These are phyloP conservation scores for Eulithis prunata DNA, from an alignment of 2,888 invertebrate genomes.

Conservation along the genomic window DNA sequence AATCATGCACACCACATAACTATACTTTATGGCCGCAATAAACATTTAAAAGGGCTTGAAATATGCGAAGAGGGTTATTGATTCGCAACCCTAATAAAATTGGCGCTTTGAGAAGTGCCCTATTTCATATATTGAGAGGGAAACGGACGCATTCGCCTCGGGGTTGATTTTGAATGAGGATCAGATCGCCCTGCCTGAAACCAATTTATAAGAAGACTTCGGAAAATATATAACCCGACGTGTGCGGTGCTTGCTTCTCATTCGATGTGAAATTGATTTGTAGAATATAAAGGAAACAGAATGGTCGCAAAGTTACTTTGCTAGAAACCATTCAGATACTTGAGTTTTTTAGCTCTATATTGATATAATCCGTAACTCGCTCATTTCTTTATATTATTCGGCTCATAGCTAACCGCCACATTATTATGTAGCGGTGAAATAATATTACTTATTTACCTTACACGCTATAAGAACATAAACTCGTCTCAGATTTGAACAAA, in stretches of 20 bases:
- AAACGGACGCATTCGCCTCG: conserved; percentile 58
- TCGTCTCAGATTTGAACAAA: neutral
- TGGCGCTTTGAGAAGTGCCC: conserved; percentile 70
- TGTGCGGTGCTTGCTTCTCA: conserved; percentile 6
- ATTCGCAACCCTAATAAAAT: conserved; percentile 80
- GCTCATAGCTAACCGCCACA: too few species aligned
- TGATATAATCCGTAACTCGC: too few species aligned
- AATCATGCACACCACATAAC: conserved; percentile 48
- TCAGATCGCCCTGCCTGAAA: conserved; percentile 57
- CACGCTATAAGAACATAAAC: too few species aligned
- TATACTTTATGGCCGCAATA: conserved; percentile 51
- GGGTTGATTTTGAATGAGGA: conserved; percentile 63
- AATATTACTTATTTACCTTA: too few species aligned
- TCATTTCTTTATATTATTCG: too few species aligned
- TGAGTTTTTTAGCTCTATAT: too few species aligned
- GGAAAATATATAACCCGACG: conserved; percentile 18
- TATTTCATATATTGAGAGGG: conserved; percentile 71
- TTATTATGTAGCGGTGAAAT: too few species aligned
- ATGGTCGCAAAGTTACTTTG: neutral
- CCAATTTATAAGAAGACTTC: conserved; percentile 50
- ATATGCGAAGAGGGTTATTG: conserved; percentile 66
- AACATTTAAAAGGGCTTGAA: conserved; percentile 61
- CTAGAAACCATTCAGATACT: too few species aligned
- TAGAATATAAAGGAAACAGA: conserved; percentile 12
- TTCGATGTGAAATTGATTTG: conserved; percentile 8